Evolutionary conservation across 2,797 vertebrate species (phyloP), one percentile per base, ranked within the genome.

Genomic region (Setipinna tenuifilis): DNA sequence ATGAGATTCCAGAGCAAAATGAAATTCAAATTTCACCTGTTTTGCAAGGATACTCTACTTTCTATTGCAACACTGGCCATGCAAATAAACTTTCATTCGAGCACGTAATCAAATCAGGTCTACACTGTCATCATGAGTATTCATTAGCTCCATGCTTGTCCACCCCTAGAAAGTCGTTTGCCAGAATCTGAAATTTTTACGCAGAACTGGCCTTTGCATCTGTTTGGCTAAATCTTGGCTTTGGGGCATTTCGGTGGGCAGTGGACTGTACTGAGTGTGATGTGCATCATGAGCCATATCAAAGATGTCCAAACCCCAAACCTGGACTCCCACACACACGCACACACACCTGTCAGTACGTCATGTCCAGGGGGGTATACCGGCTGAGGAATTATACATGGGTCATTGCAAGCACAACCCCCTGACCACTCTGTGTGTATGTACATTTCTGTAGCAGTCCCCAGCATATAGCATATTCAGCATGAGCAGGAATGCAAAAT

Each of bases 131-230:
- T 86, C 58, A 85, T 80, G 82, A 31, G 87, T 85, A 86, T 87
- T 90, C 82, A 83, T 86, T 85, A 50, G 17, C 82, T 85, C 61
- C 86, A 84, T 88, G 81, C 87, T 87, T 86, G 85, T 35, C 86
- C 81, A 85, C 57, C 86, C 85, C 83, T 87, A 68, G 62, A 92
- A 88, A 89, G 84, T 19, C 35, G 19, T 78, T 44, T 31, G 9
- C 71, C 84, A 86, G 75, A 83, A 83, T 61, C 61, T 84, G 16
- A 44, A 41, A 44, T 9, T 78, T 6, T 31, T 78, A 35, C 85
- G 83, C 82, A 84, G 86, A 87, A 62, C 86, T 68, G 14, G 83
- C 81, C 78, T 90, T 90, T 90, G 90, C 84, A 89, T 89, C 88
- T 93, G 82, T 91, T 88, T 89, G 62, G 82, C 25, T 83, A 81